Conservation (phyloP, 2,797 vertebrate genomes). For the Schizopygopsis pylzovi region DNA sequence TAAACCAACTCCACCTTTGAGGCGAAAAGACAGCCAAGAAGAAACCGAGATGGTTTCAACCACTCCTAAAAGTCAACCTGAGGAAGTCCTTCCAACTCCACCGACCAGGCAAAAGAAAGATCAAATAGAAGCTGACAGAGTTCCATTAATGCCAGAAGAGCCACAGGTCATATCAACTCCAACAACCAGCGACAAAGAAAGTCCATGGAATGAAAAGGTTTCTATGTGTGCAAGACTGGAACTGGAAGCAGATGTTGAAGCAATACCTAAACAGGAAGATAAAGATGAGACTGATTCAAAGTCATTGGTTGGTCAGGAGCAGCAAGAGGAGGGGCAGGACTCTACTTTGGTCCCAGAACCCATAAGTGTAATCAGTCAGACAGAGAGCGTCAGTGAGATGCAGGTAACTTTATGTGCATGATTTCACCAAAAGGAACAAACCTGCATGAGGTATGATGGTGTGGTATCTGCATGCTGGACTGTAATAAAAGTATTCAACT, state of each 20-base stretch:
- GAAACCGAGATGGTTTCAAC: conserved; percentile 23
- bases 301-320: background rate
- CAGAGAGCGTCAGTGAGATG: conserved; percentile 29
- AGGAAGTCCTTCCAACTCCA: conserved; percentile 12
- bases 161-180: background rate
- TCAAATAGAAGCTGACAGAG: background rate
- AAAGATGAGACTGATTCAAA: background rate
- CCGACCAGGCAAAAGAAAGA: conserved; percentile 14
- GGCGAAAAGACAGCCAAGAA: background rate
- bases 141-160: conserved; percentile 18
- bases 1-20: conserved; percentile 29
- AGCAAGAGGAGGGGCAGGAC: conserved; percentile 16
- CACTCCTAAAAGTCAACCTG: conserved; percentile 20
- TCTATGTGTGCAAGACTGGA: background rate
- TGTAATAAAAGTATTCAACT: background rate
- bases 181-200: conserved; percentile 16
- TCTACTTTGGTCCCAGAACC: conserved; percentile 1
- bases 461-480: conserved; percentile 21
- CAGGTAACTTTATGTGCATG: conserved; percentile 65
- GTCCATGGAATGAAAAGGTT: background rate
- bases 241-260: conserved; percentile 17
- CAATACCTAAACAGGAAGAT: conserved; percentile 24
- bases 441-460: conserved; percentile 25
- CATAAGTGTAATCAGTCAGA: conserved; percentile 16
- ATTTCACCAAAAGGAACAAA: conserved; percentile 1